Percentiles rank a stretch among this genome's conserved stretches.
Evolutionary conservation across 64 coral and sea anemone species (phyloP).

Genomic region (Montipora capricornis): DNA sequence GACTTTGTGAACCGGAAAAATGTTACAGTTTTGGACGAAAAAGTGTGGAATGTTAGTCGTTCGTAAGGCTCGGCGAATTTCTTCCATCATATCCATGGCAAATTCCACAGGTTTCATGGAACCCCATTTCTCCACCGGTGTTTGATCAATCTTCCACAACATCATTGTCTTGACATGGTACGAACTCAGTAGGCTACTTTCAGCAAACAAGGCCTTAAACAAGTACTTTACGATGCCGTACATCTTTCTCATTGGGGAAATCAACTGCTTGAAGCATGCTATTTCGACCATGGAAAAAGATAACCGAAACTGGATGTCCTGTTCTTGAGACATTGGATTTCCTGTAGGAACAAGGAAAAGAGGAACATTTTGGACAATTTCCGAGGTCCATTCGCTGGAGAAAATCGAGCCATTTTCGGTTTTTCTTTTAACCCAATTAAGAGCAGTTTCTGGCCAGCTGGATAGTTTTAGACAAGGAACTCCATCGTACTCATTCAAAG

Average conservation of each 20-base stretch:
- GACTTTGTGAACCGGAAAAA: conserved; percentile 59
- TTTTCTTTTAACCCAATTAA: background rate
- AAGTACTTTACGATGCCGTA: conserved; percentile 52
- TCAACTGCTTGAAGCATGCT: conserved; percentile 34
- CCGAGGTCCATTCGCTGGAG: background rate
- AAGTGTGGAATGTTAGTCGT: conserved; percentile 42
- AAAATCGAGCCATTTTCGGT: no score
- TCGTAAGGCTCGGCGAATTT: conserved; percentile 13
- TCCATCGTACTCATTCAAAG: conserved; percentile 67
- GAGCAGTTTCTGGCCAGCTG: conserved; percentile 35
- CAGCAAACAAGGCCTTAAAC: conserved; percentile 46
- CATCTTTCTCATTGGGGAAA: conserved; percentile 32
- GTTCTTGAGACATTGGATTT: conserved; percentile 32
- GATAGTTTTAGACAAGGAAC: conserved; percentile 58
- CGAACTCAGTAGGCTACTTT: conserved; percentile 19
- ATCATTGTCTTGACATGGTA: conserved; percentile 67
- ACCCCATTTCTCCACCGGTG: conserved; percentile 19
- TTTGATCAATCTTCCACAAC: conserved; percentile 50
- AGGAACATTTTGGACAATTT: conserved; percentile 12
- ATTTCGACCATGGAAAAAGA: conserved; percentile 69
- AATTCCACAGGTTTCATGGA: conserved; percentile 17
- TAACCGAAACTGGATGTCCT: conserved; percentile 26
- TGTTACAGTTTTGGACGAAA: conserved; percentile 54
- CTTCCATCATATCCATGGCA: conserved; percentile 19
- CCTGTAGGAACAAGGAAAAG: conserved; percentile 69